These are phyloP conservation scores for Champsocephalus esox DNA, from an alignment of 2,797 vertebrate species.

Conservation along the genomic window DNA sequence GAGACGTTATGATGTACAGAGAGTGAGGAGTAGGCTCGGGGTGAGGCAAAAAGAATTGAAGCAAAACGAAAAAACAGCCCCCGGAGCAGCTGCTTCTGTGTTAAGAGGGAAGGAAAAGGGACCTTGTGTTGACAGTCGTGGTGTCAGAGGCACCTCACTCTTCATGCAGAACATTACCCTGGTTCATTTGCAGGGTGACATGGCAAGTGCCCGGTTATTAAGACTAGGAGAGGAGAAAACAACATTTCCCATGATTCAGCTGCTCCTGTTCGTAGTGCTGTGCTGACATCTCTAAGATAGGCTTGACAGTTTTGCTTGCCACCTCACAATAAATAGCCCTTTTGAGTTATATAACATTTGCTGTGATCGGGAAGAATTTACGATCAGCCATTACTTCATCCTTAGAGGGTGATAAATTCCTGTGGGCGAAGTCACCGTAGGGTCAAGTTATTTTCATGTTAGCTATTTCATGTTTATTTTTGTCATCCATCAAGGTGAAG, in stretches of 20 bases:
- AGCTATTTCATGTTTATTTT: constrained; percentile 69
- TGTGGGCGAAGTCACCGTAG: constrained; percentile 30
- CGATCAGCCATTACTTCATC: constrained; percentile 62
- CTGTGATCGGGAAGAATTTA: constrained; percentile 63
- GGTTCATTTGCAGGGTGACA: constrained; percentile 55
- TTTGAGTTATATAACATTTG: constrained; percentile 54
- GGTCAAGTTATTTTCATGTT: constrained; percentile 55
- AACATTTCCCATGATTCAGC: constrained; percentile 64
- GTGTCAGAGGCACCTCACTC: constrained; percentile 31
- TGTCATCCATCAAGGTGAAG: constrained; percentile 58
- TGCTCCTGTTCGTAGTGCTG: constrained; percentile 3
- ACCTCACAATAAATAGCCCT: constrained; percentile 53
- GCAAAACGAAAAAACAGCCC: constrained; percentile 42
- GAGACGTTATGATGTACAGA: constrained; percentile 55
- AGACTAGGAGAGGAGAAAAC: constrained; percentile 39
- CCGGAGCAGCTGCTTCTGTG: constrained; percentile 64
- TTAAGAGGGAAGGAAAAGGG: constrained; percentile 33
- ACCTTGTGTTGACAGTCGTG: constrained; percentile 25
- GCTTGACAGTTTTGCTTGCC: constrained; percentile 54
- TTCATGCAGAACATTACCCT: constrained; percentile 20
- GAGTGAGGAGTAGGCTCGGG: constrained; percentile 26
- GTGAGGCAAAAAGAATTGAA: constrained; percentile 36
- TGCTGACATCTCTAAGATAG: constrained; percentile 57
- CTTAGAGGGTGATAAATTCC: constrained; percentile 58
- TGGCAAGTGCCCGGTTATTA: constrained; percentile 43